Base-by-base conservation (phyloP, 2,797 vertebrate genomes). In the Sebastolobus altivelis region DNA sequence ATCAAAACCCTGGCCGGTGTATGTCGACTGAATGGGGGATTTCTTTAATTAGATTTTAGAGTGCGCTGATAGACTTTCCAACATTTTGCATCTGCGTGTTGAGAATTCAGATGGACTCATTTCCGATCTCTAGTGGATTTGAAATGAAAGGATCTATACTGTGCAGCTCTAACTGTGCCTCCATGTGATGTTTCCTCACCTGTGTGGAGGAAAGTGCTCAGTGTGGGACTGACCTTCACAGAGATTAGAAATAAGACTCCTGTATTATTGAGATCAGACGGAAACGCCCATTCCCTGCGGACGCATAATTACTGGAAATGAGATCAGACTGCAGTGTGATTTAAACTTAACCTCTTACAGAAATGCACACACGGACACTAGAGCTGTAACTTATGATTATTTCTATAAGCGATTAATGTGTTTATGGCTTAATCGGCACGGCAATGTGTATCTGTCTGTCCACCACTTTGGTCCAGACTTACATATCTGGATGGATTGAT, bases 31-130 rank as follows among this genome's bases (percentile, higher is more conserved):
- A 71, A 72, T 5, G 29, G 72, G 72, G 38, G 75, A 78, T 70
- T 87, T 84, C 55, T 82, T 79, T 84, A 65, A 91, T 90, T 67
- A 84, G 59, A 91, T 86, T 68, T 83, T 8, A 65, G 46, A 66
- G 25, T 61, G 55, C 3, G 3, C 35, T 80, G 65, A 72, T 75
- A 62, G 70, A 77, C 60, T 75, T 88, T 80, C 75, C 70, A 33
- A n/a, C 60, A 38, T 76, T 79, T 81, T 72, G 27, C 59, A 16
- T 68, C 22, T 31, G 16, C 14, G 16, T 79, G 68, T 33, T 75
- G 61, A 77, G 78, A 82, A 88, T 77, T 80, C 65, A n/a, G 60
- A 83, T 83, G 9, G 49, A 72, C 60, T 65, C 3, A 58, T 66
- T 70, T 59, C 37, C 5, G 25, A 31, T 74, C n/a, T 67, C 71